Evolutionary conservation across 2,113 vertebrate species (phyloP).

Genomic region (Chamaea fasciata): DNA sequence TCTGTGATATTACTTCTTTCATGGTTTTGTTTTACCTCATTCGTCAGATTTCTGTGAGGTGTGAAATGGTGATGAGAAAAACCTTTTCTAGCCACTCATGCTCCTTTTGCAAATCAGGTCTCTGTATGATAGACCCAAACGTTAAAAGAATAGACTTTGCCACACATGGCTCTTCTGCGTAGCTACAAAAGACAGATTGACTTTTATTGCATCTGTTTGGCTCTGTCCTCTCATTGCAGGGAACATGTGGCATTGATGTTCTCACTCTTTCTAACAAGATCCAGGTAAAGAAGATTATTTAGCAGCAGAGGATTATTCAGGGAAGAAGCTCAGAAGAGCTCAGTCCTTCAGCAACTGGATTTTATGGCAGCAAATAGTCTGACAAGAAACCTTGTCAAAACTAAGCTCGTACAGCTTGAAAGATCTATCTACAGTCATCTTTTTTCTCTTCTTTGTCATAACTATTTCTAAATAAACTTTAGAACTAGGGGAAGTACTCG

Average conservation of each 20-base stretch:
- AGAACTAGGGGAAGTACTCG: neutral
- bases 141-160: neutral
- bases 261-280: neutral
- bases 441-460: neutral
- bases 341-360: neutral
- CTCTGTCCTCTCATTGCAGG: neutral
- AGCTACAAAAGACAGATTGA: neutral
- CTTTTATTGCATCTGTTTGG: neutral
- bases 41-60: neutral
- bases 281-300: neutral
- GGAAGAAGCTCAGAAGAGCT: neutral
- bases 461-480: neutral
- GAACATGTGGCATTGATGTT: neutral
- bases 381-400: neutral
- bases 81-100: neutral
- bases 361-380: neutral
- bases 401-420: neutral
- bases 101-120: neutral
- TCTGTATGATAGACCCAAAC: neutral
- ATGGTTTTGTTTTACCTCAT: neutral
- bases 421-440: neutral
- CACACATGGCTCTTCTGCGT: fast-evolving
- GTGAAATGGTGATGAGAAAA: neutral
- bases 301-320: neutral
- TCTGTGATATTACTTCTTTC: neutral